These are phyloP conservation scores for Maccullochella peelii DNA, from an alignment of 2,113 vertebrate species.

Conservation along the genomic window DNA sequence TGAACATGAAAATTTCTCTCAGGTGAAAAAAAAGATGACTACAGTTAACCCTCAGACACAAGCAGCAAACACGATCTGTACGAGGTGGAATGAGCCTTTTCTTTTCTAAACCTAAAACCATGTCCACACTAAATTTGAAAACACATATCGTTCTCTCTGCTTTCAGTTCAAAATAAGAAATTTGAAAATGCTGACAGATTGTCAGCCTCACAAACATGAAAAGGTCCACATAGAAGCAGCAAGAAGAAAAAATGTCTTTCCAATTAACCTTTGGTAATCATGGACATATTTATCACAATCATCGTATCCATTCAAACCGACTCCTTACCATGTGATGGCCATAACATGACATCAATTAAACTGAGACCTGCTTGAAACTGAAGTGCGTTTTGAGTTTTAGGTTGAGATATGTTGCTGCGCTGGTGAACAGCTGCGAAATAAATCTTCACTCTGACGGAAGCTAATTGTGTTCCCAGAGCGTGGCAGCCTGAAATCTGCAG, in stretches of 20 bases:
- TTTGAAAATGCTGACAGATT: background rate
- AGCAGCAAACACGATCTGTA: background rate
- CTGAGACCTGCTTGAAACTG: background rate
- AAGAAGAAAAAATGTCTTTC: background rate
- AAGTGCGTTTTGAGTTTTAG: background rate
- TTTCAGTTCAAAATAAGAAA: too few relatives aligned
- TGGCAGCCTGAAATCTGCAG: slow-evolving; percentile 43
- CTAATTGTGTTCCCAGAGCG: slow-evolving; percentile 42
- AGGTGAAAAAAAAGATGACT: background rate
- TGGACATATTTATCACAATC: background rate
- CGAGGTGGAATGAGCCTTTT: background rate
- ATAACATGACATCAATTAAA: too few relatives aligned
- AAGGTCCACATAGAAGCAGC: background rate
- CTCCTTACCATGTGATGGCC: background rate
- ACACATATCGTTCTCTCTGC: too few relatives aligned
- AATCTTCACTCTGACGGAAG: slow-evolving; percentile 41
- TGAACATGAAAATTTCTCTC: background rate
- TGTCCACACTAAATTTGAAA: too few relatives aligned
- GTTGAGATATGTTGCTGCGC: background rate
- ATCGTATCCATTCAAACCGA: background rate
- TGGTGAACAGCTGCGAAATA: slow-evolving; percentile 18
- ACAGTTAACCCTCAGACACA: background rate
- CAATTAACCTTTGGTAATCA: too few relatives aligned
- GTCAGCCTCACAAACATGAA: background rate
- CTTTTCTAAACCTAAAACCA: too few relatives aligned